Evolutionary conservation across 1,140 invertebrate genomes (phyloP).

Genomic region (Bombus confusus): DNA sequence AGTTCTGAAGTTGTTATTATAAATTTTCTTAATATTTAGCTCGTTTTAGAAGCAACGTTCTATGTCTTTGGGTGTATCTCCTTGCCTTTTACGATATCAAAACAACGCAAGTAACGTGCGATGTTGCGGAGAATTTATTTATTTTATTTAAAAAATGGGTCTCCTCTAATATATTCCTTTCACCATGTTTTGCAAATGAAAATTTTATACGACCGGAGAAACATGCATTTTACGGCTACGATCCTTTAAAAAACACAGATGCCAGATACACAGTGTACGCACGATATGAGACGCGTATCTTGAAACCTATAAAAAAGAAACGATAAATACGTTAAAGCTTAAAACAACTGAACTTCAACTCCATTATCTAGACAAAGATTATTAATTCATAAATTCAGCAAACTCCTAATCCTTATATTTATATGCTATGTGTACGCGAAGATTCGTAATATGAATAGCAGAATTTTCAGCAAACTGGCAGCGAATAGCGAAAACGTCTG

Average conservation of each 20-base stretch:
- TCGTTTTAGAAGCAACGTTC: background rate
- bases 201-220: background rate
- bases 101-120: background rate
- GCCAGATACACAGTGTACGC: background rate
- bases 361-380: background rate
- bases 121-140: background rate
- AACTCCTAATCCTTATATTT: background rate
- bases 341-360: background rate
- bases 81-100: background rate
- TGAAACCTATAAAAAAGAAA: background rate
- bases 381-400: background rate
- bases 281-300: background rate
- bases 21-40: too few species aligned
- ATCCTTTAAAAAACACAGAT: background rate
- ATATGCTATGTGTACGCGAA: too few species aligned
- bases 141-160: background rate
- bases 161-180: background rate
- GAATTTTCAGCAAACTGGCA: too few species aligned
- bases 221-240: background rate
- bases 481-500: background rate
- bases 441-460: background rate
- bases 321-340: background rate
- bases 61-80: too few species aligned
- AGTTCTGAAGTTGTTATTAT: too few species aligned
- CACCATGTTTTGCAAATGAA: background rate